Conservation (phyloP, 2,888 invertebrate species). For the Drosophila picticornis region DNA sequence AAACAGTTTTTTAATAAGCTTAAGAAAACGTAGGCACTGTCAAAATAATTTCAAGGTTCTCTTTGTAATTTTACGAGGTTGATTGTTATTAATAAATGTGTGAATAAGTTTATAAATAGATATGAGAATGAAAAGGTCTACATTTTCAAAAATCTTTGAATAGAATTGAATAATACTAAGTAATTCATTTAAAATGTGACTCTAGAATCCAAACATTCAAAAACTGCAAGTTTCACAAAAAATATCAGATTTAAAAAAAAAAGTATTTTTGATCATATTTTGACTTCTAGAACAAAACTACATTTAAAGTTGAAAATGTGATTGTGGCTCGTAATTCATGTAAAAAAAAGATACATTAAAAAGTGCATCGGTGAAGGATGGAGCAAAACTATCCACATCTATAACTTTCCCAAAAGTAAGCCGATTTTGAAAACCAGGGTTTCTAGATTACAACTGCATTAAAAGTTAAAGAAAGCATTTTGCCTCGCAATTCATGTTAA, state of each 20-base stretch:
- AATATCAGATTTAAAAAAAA: accelerated
- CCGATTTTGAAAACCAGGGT: no score
- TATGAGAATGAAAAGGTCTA: accelerated
- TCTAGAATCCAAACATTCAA: accelerated
- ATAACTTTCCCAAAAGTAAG: background rate
- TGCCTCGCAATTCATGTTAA: background rate
- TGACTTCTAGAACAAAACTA: background rate
- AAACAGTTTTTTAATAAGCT: background rate
- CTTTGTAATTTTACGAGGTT: background rate
- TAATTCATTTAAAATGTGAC: background rate
- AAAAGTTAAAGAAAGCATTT: background rate
- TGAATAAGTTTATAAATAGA: background rate
- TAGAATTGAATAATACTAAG: background rate
- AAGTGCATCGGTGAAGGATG: background rate
- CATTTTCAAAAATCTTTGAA: background rate
- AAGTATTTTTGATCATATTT: accelerated
- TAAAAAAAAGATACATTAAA: no score
- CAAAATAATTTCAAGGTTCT: background rate
- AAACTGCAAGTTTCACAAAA: background rate
- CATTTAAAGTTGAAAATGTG: background rate
- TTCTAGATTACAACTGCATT: background rate
- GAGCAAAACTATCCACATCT: accelerated
- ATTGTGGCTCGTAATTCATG: background rate
- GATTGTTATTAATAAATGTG: background rate
- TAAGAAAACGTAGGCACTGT: background rate